Evolutionary conservation across 2,113 vertebrate genomes (phyloP).

Genomic region (Pelodiscus sinensis): DNA sequence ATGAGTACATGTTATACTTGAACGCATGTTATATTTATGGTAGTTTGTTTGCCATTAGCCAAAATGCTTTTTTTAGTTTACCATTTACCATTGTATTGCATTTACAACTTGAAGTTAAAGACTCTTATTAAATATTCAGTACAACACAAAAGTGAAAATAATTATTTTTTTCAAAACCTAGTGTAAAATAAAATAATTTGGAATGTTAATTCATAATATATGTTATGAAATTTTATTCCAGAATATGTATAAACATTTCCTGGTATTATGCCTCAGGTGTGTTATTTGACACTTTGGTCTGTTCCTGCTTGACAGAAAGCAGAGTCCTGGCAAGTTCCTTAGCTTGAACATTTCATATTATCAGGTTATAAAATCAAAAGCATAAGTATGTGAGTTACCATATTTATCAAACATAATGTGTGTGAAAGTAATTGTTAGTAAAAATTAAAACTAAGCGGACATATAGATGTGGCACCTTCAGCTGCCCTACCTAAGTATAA

Average conservation of each 20-base stretch:
- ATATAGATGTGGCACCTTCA: neutral
- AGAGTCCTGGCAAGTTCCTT: too few relatives aligned
- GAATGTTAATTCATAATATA: neutral
- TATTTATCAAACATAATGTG: neutral
- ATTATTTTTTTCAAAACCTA: neutral
- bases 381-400: neutral
- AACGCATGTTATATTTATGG: too few relatives aligned
- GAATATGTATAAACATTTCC: too few relatives aligned
- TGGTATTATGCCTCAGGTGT: too few relatives aligned
- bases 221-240: too few relatives aligned
- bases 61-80: neutral
- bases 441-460: neutral
- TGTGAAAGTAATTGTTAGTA: neutral
- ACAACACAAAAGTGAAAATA: neutral
- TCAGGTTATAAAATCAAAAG: too few relatives aligned
- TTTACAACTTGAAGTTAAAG: neutral
- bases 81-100: neutral
- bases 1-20: too few relatives aligned
- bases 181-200: neutral
- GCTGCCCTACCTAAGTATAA: neutral
- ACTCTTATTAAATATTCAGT: neutral
- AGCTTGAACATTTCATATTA: too few relatives aligned
- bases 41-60: neutral
- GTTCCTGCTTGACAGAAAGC: too few relatives aligned
- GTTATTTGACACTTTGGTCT: too few relatives aligned